Conservation (phyloP, 2,888 invertebrate species). For the Pardosa pseudoannulata region DNA sequence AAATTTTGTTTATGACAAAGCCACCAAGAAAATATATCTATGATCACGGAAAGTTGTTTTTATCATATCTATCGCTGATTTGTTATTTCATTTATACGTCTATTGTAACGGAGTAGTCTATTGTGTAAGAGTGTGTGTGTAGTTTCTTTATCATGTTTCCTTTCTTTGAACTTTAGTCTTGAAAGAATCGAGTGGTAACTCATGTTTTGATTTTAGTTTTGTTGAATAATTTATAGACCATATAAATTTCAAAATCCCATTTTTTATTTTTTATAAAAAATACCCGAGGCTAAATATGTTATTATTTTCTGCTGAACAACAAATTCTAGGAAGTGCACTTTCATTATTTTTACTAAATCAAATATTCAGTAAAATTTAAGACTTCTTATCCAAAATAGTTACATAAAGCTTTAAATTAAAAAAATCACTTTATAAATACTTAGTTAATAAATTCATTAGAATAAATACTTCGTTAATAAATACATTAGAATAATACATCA, state of each 20-base stretch:
- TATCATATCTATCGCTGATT: background rate
- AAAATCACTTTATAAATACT: too few species aligned
- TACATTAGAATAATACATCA: too few species aligned
- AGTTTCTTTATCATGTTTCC: background rate
- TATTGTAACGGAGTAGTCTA: conserved; percentile 13
- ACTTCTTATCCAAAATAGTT: too few species aligned
- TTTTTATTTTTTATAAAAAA: background rate
- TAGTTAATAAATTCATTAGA: too few species aligned
- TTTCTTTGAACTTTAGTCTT: conserved; percentile 15
- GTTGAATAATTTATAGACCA: conserved; percentile 11
- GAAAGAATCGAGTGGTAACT: conserved; percentile 21
- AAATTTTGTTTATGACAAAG: conserved; percentile 14
- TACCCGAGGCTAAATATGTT: background rate
- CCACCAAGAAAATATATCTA: conserved; percentile 3
- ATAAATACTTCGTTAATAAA: too few species aligned
- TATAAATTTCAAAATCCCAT: conserved; percentile 7
- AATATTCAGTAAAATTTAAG: too few species aligned
- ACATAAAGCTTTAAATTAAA: too few species aligned
- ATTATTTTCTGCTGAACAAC: too few species aligned
- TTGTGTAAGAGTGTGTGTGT: too few species aligned
- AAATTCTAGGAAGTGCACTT: too few species aligned
- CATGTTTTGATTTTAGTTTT: conserved; percentile 1
- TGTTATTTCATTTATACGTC: conserved; percentile 1
- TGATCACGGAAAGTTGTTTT: background rate
- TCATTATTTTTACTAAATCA: too few species aligned